Evolutionary conservation across 2,888 invertebrate genomes (phyloP), one percentile per base, ranked within the genome.

Genomic region (Agrochola lota): DNA sequence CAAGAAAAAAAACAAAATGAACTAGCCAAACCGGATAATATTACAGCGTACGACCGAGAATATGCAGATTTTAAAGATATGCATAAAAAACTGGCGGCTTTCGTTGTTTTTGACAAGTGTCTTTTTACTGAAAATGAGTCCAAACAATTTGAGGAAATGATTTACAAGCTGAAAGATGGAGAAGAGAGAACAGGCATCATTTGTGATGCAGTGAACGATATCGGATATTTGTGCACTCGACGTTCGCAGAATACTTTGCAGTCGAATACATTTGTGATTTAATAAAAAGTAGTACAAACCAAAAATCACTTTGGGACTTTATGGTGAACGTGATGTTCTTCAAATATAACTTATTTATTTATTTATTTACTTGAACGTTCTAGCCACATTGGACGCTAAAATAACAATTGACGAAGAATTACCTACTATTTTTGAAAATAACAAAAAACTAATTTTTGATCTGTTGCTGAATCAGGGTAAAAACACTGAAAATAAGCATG

Each of bases 11-110:
- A 30, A 9, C 74, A 73, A 20, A 35, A 35, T 35, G 74, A 74
- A 12, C 46, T 75, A 40, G 12, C 60, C 12, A 75, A 75, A 17
- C 74, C 75, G n/a, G 77, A 63, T 17, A 76, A 76, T 35, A 35
- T 63, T 63, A n/a, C 2, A 15, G 8, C 4, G 0, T 76, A n/a
- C 15, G 15, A 62, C 1, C 43, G 46, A 46, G 63, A 55, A 43
- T 46, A 26, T 76, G n/a, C n/a, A 11, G n/a, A 64, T 26, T 49
- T 17, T 49, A 40, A 23, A 30, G 26, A 46, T 8, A 76, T 46
- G 1, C 63, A 49, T 43, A 77, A 77, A 17, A 70, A 70, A 57
- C 57, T 78, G 4, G 77, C 77, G 15, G 43, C 43, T 5, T 71
- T 57, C 30, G 52, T 23, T 4, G n/a, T 74, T 60, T 74, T 49